phyloP scores from a whole-genome alignment of 2,797 vertebrate species.

The Smutsia temminckii region DNA sequence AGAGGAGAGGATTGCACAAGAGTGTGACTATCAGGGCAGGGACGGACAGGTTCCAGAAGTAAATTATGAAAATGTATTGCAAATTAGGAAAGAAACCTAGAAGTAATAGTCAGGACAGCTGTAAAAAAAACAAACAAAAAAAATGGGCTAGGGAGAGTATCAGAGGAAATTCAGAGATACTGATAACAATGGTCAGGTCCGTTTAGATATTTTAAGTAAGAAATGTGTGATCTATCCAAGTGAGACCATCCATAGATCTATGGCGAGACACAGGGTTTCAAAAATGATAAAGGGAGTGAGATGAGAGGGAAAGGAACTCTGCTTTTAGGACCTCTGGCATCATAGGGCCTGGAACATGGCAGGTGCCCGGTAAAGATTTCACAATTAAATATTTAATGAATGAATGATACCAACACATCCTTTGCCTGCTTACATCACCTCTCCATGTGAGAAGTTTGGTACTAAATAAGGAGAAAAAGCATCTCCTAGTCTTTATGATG shows the following conservation, averaged over 20 bases:
- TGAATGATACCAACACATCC: neutral
- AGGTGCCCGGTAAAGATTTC: neutral
- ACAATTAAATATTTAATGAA: neutral
- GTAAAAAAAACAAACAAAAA: neutral
- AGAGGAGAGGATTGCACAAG: neutral
- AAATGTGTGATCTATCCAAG: neutral
- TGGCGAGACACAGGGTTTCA: neutral
- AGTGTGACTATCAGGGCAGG: neutral
- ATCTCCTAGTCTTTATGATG: neutral
- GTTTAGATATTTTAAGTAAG: neutral
- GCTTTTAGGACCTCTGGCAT: neutral
- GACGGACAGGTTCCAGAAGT: neutral
- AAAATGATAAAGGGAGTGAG: neutral
- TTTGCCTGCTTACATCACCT: neutral
- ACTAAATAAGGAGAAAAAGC: neutral
- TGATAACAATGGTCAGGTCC: neutral
- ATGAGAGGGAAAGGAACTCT: neutral
- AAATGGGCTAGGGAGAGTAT: rapidly evolving
- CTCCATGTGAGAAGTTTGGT: neutral
- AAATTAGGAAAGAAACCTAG: neutral
- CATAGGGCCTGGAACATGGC: neutral
- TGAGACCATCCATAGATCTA: neutral
- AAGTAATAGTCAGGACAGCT: neutral
- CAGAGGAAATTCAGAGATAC: neutral
- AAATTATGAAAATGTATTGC: neutral